A percentile compares a stretch with the other conserved stretches of the same genome.
Evolutionary conservation across 2,888 invertebrate species (phyloP).

Genomic region (Zhuqinia jingwanae): DNA sequence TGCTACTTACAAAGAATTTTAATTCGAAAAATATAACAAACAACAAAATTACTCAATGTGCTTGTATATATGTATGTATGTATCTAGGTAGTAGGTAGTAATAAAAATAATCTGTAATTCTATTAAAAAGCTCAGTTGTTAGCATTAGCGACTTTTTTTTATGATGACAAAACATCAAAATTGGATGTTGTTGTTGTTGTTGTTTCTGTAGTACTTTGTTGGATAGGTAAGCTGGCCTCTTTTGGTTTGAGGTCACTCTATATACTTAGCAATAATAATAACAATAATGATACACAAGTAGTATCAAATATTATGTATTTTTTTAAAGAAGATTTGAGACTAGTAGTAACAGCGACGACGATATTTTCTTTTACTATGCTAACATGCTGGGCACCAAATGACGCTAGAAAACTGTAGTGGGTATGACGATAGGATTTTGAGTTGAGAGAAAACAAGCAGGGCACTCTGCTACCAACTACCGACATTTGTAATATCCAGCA

Average conservation of each 20-base stretch:
- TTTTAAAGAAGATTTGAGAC: not conserved
- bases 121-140: no score
- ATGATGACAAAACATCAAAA: not conserved
- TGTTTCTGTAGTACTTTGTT: not conserved
- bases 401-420: not conserved
- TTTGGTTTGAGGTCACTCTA: conserved; percentile 14
- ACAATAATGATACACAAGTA: not conserved
- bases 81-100: no score
- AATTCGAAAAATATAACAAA: no score
- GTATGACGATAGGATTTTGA: not conserved
- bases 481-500: no score
- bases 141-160: no score
- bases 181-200: not conserved
- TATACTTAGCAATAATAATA: conserved; percentile 7
- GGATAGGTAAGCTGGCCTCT: not conserved
- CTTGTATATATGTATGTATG: no score
- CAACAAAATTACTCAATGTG: no score
- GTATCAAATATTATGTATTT: no score
- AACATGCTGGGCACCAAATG: conserved; percentile 25
- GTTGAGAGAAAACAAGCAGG: no score
- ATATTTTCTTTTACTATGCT: not conserved
- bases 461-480: not conserved
- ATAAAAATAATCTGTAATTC: not conserved
- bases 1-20: no score
- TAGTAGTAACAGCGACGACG: not conserved